Evolutionary conservation across 2,797 vertebrate genomes (phyloP), one percentile per base, ranked within the genome.

Genomic region (Lithobates sylvaticus): DNA sequence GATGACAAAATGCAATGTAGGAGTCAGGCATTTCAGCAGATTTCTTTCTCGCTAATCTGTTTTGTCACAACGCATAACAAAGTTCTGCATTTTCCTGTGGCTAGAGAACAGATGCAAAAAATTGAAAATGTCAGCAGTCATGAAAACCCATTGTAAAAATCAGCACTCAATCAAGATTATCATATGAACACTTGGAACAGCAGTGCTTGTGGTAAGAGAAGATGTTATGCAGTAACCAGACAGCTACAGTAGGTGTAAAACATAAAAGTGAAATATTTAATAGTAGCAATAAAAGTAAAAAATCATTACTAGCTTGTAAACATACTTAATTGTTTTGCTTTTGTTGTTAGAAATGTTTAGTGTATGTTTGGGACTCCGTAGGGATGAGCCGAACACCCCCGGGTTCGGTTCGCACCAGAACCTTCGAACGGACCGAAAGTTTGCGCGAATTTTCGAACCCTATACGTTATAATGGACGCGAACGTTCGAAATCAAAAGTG

Each of bases 11-110:
- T 78, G 27, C 54, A 23, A 78, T 44, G 21, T 29, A 72, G 44
- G 34, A 79, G 80, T 71, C 71, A 27, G 65, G 21, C 67, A 47
- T 82, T 76, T 79, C 72, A 3, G 64, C 68, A 36, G 42, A 74
- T 26, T 76, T 81, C 21, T n/a, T 27, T 64, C 64, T 72, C 27
- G 54, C 76, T 80, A 72, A 64, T 75, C 65, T 58, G 61, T 39
- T 47, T 76, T 78, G 76, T 77, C 73, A 83, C 65, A 26, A 69
- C 75, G 85, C 34, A 85, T 75, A 81, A 54, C 21, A n/a, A 36
- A 75, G 21, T 26, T 36, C 47, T 67, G 27, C 65, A 83, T 71
- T 67, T 73, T 71, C 47, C n/a, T 65, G 65, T 71, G 76, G 36
- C 50, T 34, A 44, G 29, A 42, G n/a, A 74, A 76, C 32, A 71